phyloP scores from a whole-genome alignment of 2,797 vertebrate genomes.

The Podarcis siculus region DNA sequence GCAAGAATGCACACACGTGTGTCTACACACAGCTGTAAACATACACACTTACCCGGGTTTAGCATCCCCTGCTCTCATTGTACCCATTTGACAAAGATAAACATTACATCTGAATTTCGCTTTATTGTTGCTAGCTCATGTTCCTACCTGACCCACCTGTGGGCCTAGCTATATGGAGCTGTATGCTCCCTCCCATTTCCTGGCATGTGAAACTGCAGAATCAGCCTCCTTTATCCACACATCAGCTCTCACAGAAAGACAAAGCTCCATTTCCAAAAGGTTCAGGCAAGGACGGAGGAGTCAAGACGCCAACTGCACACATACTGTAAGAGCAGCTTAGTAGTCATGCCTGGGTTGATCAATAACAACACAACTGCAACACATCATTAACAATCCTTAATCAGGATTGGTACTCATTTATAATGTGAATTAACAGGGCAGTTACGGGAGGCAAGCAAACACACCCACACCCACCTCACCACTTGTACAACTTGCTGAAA shows the following conservation, averaged over 20 bases:
- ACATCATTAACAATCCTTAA: not conserved
- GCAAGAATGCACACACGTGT: too few species aligned
- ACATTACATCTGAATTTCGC: too few species aligned
- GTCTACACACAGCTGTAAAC: too few species aligned
- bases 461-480: not conserved
- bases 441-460: not conserved
- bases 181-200: not conserved
- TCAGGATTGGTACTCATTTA: not conserved
- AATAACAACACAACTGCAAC: too few species aligned
- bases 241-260: not conserved
- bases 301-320: not conserved
- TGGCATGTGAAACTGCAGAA: too few species aligned
- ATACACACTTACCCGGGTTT: too few species aligned
- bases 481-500: not conserved
- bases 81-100: too few species aligned
- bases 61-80: too few species aligned
- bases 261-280: not conserved
- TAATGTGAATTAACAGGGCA: not conserved
- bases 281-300: not conserved
- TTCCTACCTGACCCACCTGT: not conserved
- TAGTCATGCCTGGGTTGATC: not conserved
- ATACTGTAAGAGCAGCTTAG: not conserved
- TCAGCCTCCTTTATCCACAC: not conserved
- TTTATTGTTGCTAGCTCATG: not conserved
- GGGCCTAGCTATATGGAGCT: not conserved